Percentiles rank a stretch among this genome's conserved stretches.
Conservation (phyloP, 2,888 invertebrate species). For the Tachina grossa region DNA sequence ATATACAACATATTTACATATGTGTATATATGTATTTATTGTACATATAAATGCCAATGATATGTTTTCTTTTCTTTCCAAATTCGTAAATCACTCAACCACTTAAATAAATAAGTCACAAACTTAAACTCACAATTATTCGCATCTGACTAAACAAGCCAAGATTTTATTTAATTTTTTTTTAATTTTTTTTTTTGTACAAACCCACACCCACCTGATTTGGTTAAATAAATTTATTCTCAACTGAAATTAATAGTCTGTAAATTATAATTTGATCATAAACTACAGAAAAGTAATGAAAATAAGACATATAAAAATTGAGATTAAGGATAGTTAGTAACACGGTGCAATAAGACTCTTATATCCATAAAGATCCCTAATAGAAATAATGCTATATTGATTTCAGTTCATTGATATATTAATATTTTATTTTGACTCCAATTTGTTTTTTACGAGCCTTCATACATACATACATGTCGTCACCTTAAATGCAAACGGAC, state of each 20-base stretch:
- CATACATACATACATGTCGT: no score
- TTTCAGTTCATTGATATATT: no score
- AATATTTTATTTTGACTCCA: no score
- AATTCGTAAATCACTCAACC: neutral
- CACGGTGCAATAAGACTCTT: no score
- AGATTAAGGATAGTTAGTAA: no score
- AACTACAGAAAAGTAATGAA: constrained; percentile 14
- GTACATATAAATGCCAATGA: neutral
- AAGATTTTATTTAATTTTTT: neutral
- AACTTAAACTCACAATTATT: constrained; percentile 23
- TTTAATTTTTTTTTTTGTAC: neutral
- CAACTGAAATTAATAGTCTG: constrained; percentile 58
- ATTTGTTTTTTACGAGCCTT: no score
- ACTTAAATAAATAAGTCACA: constrained; percentile 23
- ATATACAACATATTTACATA: no score
- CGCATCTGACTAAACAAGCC: constrained; percentile 29
- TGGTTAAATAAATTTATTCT: constrained; percentile 51
- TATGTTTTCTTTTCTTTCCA: neutral
- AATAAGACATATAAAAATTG: neutral
- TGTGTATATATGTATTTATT: no score
- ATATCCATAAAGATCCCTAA: no score
- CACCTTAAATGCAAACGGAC: no score
- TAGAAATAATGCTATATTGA: no score
- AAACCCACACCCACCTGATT: constrained; percentile 5
- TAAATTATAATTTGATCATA: constrained; percentile 58